These are phyloP conservation scores for Eupeodes corollae DNA, from an alignment of 1,140 invertebrate genomes.

Conservation along the genomic window DNA sequence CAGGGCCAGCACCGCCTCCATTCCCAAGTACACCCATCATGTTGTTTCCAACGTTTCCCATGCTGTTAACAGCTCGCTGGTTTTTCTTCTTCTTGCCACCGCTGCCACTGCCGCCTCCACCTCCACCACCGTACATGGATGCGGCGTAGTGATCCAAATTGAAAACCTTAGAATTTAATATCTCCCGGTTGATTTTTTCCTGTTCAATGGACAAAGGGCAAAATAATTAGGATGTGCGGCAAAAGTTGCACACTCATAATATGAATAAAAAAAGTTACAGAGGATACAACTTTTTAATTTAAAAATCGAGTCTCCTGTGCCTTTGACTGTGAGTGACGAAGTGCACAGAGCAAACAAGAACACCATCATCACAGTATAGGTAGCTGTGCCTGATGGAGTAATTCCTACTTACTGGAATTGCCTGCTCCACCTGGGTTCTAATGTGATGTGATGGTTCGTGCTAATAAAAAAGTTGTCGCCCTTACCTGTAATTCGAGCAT, in stretches of 20 bases:
- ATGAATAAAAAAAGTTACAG: neutral
- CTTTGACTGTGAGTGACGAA: no score
- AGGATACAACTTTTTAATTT: neutral
- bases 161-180: slow-evolving; percentile 33
- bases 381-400: no score
- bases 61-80: slow-evolving; percentile 27
- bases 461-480: neutral
- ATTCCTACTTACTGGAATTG: no score
- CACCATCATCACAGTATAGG: no score
- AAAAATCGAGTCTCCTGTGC: neutral
- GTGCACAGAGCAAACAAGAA: no score
- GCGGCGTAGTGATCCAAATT: slow-evolving; percentile 7
- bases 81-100: slow-evolving; percentile 26
- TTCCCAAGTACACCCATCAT: slow-evolving; percentile 1
- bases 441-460: no score
- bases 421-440: no score
- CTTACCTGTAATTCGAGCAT: slow-evolving; percentile 34
- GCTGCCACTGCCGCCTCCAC: slow-evolving; percentile 6
- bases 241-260: no score
- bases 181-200: slow-evolving; percentile 36
- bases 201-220: slow-evolving; percentile 8
- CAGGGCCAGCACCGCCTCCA: slow-evolving; percentile 4
- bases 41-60: slow-evolving; percentile 3
- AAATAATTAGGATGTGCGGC: neutral
- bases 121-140: neutral